These are phyloP conservation scores for Enteromius mattozi DNA, from an alignment of 2,797 vertebrate genomes.

Conservation along the genomic window DNA sequence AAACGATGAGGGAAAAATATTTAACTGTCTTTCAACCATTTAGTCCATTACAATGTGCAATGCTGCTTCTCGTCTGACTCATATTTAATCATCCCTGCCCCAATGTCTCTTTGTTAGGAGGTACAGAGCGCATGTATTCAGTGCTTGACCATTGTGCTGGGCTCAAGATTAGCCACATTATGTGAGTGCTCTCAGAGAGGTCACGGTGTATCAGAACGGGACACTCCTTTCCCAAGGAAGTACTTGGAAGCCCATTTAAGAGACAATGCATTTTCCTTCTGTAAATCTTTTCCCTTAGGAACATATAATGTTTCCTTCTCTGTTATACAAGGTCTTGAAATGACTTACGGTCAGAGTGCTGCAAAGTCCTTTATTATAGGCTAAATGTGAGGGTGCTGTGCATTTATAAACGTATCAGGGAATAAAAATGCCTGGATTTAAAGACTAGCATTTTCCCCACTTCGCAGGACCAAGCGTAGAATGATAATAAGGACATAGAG, in stretches of 20 bases:
- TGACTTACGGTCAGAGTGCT: constrained; percentile 36
- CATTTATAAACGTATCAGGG: neutral
- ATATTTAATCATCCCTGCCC: neutral
- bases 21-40: constrained; percentile 56
- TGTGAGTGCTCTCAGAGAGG: constrained; percentile 65
- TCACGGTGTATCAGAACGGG: constrained; percentile 70
- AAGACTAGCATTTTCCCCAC: neutral
- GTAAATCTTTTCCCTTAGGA: constrained; percentile 68
- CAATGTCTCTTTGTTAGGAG: neutral
- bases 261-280: constrained; percentile 73
- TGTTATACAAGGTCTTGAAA: constrained; percentile 57
- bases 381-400: neutral
- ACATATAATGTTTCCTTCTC: constrained; percentile 70
- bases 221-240: constrained; percentile 81
- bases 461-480: neutral
- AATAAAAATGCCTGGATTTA: neutral
- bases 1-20: constrained; percentile 69
- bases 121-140: neutral
- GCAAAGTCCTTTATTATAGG: neutral
- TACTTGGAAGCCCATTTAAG: constrained; percentile 74
- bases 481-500: constrained; percentile 1
- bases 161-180: constrained; percentile 61
- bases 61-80: neutral
- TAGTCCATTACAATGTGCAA: constrained; percentile 11
- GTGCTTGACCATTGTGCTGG: neutral